Evolutionary conservation across 2,797 vertebrate genomes (phyloP).

Genomic region (Vultur gryphus): DNA sequence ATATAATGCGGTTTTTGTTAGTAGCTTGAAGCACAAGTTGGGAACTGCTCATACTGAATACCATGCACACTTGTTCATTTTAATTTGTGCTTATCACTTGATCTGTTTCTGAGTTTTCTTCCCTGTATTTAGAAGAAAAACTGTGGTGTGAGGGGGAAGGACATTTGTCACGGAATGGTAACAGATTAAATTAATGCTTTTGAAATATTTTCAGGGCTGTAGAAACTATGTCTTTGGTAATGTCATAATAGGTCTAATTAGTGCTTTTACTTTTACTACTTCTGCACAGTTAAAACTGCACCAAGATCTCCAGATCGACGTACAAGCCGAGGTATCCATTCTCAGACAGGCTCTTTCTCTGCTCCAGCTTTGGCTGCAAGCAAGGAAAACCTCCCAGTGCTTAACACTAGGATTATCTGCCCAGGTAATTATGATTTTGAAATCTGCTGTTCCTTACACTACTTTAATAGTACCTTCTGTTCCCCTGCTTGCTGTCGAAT

Average conservation of each 20-base stretch:
- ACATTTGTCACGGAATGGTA: not conserved
- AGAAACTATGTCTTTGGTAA: not conserved
- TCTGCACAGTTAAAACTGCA: slow-evolving; percentile 76
- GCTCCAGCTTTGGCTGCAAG: slow-evolving; percentile 84
- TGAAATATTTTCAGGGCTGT: not conserved
- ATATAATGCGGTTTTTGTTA: not conserved
- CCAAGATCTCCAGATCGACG: slow-evolving; percentile 85
- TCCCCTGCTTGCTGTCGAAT: not conserved
- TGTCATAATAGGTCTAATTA: not conserved
- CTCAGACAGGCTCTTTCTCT: slow-evolving; percentile 84
- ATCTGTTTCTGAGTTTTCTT: not conserved
- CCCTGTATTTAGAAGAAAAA: not conserved
- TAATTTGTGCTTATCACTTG: not conserved
- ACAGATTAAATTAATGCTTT: not conserved
- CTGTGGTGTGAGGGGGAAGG: not conserved
- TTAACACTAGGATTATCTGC: slow-evolving; percentile 97
- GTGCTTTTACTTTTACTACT: not conserved
- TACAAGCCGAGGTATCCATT: slow-evolving; percentile 83
- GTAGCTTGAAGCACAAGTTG: not conserved
- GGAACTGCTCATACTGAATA: not conserved
- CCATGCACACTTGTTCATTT: not conserved
- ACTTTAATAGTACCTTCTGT: not conserved
- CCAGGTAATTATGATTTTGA: slow-evolving; percentile 78
- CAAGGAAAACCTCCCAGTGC: slow-evolving; percentile 96
- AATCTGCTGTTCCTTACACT: not conserved